These are phyloP conservation scores for Thalassoma bifasciatum DNA, from an alignment of 2,113 vertebrate genomes.

Conservation along the genomic window DNA sequence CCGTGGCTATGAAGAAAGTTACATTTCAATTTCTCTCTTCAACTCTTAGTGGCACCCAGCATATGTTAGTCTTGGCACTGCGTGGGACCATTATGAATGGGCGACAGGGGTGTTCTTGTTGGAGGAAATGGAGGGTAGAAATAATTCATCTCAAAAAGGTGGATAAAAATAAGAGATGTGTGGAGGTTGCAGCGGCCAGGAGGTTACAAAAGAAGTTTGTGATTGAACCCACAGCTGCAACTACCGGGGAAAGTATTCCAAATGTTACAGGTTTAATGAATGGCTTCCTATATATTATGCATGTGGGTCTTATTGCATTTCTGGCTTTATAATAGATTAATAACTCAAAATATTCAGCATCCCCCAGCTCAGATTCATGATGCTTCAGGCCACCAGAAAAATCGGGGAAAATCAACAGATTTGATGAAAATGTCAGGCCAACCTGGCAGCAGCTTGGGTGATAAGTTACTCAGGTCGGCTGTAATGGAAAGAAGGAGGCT, in stretches of 20 bases:
- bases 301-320: neutral
- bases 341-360: conserved; percentile 3
- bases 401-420: conserved; percentile 7
- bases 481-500: conserved; percentile 1
- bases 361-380: conserved; percentile 13
- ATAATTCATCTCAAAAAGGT: conserved; percentile 47
- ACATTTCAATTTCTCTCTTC: conserved; percentile 78
- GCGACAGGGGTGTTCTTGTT: conserved; percentile 41
- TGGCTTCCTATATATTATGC: conserved; percentile 7
- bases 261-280: conserved; percentile 13
- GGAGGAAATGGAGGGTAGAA: conserved; percentile 44
- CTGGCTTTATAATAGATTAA: conserved; percentile 5
- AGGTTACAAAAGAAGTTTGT: conserved; percentile 16
- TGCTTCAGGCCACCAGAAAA: conserved; percentile 9
- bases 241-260: neutral
- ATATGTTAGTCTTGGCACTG: conserved; percentile 66
- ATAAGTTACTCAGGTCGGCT: conserved; percentile 1
- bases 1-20: conserved; percentile 62
- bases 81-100: conserved; percentile 58
- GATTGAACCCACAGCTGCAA: conserved; percentile 10
- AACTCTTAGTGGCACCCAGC: conserved; percentile 66
- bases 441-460: conserved; percentile 40
- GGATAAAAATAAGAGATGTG: conserved; percentile 26
- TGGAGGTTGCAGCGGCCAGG: conserved; percentile 7
- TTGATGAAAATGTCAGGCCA: conserved; percentile 54